These are phyloP conservation scores for Chionoecetes opilio DNA, from an alignment of 1,140 invertebrate genomes.

Conservation along the genomic window DNA sequence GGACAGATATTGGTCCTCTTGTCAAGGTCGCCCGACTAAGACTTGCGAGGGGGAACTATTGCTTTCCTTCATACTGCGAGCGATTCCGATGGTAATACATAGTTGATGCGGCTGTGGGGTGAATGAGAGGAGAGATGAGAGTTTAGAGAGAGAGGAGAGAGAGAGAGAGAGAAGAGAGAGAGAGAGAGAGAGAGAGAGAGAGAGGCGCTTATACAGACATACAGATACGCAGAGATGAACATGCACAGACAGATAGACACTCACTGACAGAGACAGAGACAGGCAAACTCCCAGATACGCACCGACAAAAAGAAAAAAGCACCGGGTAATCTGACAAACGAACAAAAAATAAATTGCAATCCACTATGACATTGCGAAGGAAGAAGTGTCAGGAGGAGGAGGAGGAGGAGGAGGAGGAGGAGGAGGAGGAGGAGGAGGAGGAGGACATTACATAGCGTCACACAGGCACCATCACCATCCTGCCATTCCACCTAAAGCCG, in stretches of 20 bases:
- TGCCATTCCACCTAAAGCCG: too few relatives aligned
- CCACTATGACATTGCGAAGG: too few relatives aligned
- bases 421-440: too few relatives aligned
- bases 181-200: slow-evolving; percentile 21
- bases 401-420: too few relatives aligned
- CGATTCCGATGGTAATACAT: not conserved
- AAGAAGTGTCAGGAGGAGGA: too few relatives aligned
- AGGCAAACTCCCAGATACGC: not conserved
- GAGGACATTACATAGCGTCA: too few relatives aligned
- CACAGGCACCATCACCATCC: too few relatives aligned
- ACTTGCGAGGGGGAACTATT: not conserved
- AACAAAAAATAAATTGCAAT: too few relatives aligned
- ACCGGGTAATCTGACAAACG: too few relatives aligned
- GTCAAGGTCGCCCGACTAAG: not conserved
- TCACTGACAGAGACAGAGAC: not conserved
- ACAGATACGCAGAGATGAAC: not conserved
- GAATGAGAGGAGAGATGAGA: not conserved
- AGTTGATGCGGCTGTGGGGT: not conserved
- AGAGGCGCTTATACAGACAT: not conserved
- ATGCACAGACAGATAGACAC: not conserved
- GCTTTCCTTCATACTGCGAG: not conserved
- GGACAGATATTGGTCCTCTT: not conserved
- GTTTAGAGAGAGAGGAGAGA: not conserved
- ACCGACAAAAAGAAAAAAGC: not conserved
- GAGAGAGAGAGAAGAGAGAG: slow-evolving; percentile 27